Conservation (phyloP, 1,140 invertebrate genomes). For the Eubasilissa regina region DNA sequence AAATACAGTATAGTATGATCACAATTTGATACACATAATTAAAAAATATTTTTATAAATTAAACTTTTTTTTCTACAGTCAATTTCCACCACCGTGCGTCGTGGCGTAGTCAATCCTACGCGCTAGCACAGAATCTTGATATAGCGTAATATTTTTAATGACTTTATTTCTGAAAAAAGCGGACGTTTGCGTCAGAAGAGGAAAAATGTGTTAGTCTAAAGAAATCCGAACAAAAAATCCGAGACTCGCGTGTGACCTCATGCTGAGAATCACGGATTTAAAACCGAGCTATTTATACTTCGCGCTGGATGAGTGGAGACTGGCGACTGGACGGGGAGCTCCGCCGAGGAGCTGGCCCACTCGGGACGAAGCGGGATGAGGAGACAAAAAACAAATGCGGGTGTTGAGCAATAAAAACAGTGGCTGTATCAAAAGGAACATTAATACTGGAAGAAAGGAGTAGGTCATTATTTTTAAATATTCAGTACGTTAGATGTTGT, state of each 20-base stretch:
- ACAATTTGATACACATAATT: too few species aligned
- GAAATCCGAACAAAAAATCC: constrained; percentile 40
- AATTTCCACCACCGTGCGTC: background rate
- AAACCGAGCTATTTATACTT: constrained; percentile 45
- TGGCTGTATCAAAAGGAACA: constrained; percentile 10
- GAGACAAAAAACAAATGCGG: constrained; percentile 10
- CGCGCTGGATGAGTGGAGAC: constrained; percentile 17
- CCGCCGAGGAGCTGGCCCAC: background rate
- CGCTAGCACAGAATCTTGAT: constrained; percentile 8
- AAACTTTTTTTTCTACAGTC: too few species aligned
- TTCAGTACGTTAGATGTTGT: background rate
- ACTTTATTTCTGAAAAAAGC: constrained; percentile 43
- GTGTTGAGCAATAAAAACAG: constrained; percentile 27
- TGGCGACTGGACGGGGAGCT: background rate
- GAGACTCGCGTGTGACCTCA: constrained; percentile 50
- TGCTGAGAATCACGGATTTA: constrained; percentile 51
- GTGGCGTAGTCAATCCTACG: constrained; percentile 16
- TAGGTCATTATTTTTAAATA: too few species aligned
- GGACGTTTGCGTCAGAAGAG: constrained; percentile 46
- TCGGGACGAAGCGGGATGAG: constrained; percentile 18
- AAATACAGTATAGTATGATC: too few species aligned
- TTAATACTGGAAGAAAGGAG: background rate
- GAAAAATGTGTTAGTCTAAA: constrained; percentile 41
- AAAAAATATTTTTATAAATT: too few species aligned
- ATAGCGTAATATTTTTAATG: constrained; percentile 48